Conservation (phyloP, 2,888 invertebrate genomes). For the Gortyna flavago region DNA sequence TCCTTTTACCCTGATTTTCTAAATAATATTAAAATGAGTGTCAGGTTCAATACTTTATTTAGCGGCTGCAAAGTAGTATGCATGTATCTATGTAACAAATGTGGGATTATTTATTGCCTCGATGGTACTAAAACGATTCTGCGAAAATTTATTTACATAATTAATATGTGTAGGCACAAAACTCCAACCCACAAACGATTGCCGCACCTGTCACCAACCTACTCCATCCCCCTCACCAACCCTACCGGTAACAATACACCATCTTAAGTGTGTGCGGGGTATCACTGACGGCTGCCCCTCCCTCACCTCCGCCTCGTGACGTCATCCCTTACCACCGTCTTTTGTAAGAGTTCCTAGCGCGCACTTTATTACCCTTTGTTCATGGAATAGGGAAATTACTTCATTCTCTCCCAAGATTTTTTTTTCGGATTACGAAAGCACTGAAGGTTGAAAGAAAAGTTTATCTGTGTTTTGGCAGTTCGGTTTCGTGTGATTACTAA, state of each 20-base stretch:
- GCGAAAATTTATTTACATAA: neutral
- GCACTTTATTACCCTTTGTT: conserved; percentile 66
- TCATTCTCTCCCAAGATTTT: conserved; percentile 41
- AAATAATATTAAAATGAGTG: neutral
- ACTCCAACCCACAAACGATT: conserved; percentile 9
- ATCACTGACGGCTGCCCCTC: conserved; percentile 57
- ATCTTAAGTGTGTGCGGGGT: conserved; percentile 73
- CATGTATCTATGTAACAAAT: neutral
- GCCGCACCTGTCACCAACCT: conserved; percentile 49
- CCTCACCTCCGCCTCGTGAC: conserved; percentile 26
- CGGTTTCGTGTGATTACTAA: neutral
- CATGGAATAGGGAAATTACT: conserved; percentile 63
- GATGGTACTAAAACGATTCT: neutral
- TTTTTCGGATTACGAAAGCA: conserved; percentile 50
- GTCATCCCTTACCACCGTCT: conserved; percentile 40
- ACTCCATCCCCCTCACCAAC: conserved; percentile 53
- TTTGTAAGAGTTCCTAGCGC: conserved; percentile 58
- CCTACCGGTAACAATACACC: conserved; percentile 70
- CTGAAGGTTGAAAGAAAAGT: conserved; percentile 30
- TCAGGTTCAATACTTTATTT: neutral
- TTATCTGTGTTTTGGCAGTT: conserved; percentile 30
- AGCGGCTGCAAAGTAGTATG: neutral
- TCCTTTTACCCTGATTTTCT: neutral
- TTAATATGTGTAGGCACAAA: conserved; percentile 38
- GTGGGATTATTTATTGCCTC: neutral